Base-by-base conservation (phyloP, 1,140 invertebrate species). In the Glossosoma conforme region DNA sequence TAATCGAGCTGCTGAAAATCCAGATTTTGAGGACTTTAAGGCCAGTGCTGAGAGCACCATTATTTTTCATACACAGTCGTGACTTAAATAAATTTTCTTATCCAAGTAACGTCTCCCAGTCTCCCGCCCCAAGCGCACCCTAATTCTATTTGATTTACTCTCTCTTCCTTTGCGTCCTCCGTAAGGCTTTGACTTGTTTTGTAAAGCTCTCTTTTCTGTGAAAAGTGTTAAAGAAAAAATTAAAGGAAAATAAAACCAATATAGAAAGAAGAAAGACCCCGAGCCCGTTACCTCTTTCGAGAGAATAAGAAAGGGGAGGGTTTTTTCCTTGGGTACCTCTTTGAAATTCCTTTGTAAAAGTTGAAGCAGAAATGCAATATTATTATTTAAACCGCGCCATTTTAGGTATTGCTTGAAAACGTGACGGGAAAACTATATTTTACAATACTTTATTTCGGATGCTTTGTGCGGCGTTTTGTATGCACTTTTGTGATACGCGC, bases 371-470 rank as follows among this genome's bases (percentile, higher is more conserved):
- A 51, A 51, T 51, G 54, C 48, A 56, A 52, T 56, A 47, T 56
- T 56, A 56, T 51, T 56, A 56, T 56, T 56, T 56, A 51, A 56
- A 56, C 47, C 54, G 33, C 53, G 42, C 18, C 42, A 38, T 49
- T 41, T 49, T 49, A 49, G 37, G 25, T 24, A 40, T 32, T 25
- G 28, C n/a, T 19, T n/a, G 15, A 46, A 32, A 15, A 56, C 54
- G 54, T 56, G 54, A 56, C 37, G 21, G 22, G 49, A 41, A 56
- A 51, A 42, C 47, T 35, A 28, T n/a, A 44, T 42, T 53, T 25
- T 30, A 25, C 36, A 52, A 45, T 45, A 40, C 28, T 21, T n/a
- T n/a, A n/a, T n/a, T n/a, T n/a, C n/a, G n/a, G n/a, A n/a, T n/a
- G n/a, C n/a, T n/a, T n/a, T n/a, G n/a, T n/a, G n/a, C n/a, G n/a